Evolutionary conservation across 2,113 vertebrate species (phyloP).

Genomic region (Athene noctua): DNA sequence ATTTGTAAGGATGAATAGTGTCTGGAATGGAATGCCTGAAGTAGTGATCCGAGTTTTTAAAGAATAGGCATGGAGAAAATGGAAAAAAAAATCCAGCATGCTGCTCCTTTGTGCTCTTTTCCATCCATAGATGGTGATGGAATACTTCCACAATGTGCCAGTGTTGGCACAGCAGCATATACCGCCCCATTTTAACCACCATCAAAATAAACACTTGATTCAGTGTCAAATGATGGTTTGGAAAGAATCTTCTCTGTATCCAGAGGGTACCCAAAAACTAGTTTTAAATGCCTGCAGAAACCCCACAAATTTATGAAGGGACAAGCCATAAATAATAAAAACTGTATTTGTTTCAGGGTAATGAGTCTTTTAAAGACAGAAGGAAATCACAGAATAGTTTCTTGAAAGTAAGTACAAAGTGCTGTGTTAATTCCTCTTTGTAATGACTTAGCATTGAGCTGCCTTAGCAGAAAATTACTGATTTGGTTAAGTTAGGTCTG

Average conservation of each 20-base stretch:
- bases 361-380: background rate
- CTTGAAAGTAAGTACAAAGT: background rate
- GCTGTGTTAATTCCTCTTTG: background rate
- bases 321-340: background rate
- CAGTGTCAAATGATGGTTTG: background rate
- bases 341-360: background rate
- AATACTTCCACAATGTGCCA: background rate
- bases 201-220: background rate
- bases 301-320: background rate
- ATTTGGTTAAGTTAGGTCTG: background rate
- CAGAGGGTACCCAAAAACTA: background rate
- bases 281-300: background rate
- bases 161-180: background rate
- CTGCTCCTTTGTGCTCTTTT: background rate
- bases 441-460: background rate
- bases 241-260: background rate
- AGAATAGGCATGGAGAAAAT: background rate
- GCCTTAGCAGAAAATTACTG: background rate
- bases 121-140: background rate
- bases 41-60: background rate
- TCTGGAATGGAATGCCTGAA: background rate
- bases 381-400: background rate
- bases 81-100: background rate
- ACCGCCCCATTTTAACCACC: background rate
- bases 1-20: background rate